Evolutionary conservation across 2,113 vertebrate species (phyloP).

Genomic region (Sialia sialis): DNA sequence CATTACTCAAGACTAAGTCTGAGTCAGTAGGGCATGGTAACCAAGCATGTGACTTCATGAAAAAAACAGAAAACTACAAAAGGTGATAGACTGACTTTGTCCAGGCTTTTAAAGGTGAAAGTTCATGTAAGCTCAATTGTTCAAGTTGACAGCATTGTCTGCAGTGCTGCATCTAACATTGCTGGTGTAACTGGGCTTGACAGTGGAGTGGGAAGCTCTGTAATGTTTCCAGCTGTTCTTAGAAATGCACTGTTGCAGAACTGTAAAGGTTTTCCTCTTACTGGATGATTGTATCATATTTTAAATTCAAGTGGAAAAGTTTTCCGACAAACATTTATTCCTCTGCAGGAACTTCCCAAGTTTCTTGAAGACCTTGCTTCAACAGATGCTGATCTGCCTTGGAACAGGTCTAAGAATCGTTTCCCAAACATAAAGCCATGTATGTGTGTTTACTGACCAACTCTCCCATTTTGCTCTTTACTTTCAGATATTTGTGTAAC

Average conservation of each 20-base stretch:
- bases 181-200: background rate
- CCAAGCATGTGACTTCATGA: background rate
- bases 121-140: constrained; percentile 30
- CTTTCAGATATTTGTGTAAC: background rate
- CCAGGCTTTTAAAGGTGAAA: constrained; percentile 11
- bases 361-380: constrained; percentile 93
- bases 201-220: background rate
- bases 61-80: background rate
- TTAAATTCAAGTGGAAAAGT: background rate
- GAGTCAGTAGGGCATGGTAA: background rate
- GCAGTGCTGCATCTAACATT: background rate
- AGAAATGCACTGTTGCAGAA: background rate
- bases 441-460: constrained; percentile 64
- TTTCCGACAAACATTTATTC: constrained; percentile 1
- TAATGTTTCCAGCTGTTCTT: constrained; percentile 14
- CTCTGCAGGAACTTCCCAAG: constrained; percentile 89
- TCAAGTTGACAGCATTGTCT: constrained; percentile 23
- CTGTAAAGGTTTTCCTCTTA: background rate
- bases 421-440: constrained; percentile 98
- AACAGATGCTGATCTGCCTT: constrained; percentile 93
- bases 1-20: background rate
- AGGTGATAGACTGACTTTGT: background rate
- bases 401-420: constrained; percentile 96
- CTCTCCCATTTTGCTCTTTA: background rate
- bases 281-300: background rate